Evolutionary conservation across 2,113 vertebrate genomes (phyloP).

Genomic region (Drymodes brunneopygia): DNA sequence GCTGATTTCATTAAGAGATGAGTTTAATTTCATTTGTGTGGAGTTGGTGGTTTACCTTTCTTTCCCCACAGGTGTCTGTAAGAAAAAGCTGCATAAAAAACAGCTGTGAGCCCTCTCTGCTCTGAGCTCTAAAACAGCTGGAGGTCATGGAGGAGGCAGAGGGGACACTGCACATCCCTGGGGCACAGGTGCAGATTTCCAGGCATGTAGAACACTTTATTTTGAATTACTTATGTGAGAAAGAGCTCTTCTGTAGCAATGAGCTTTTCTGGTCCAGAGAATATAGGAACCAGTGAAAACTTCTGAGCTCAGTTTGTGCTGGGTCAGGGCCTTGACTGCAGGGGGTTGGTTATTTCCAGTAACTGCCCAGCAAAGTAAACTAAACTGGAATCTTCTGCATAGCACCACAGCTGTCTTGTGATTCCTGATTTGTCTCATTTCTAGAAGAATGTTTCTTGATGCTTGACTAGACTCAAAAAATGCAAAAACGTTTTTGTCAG

Average conservation of each 20-base stretch:
- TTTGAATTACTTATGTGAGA: neutral
- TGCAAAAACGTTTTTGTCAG: neutral
- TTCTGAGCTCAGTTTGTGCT: neutral
- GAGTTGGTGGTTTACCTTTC: neutral
- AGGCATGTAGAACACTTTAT: neutral
- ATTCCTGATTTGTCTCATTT: neutral
- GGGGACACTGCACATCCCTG: neutral
- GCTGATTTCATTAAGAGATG: neutral
- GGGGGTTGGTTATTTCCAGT: fast-evolving
- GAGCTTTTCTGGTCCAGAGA: neutral
- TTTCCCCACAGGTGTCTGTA: neutral
- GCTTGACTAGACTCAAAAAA: neutral
- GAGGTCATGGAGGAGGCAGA: neutral
- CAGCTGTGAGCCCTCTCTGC: neutral
- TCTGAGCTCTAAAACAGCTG: neutral
- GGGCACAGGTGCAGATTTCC: neutral
- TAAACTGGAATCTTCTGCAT: neutral
- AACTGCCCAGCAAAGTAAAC: neutral
- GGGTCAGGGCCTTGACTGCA: neutral
- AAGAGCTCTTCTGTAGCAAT: neutral
- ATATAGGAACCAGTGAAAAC: neutral
- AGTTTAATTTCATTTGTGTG: neutral
- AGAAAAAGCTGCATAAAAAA: neutral
- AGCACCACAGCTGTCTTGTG: neutral
- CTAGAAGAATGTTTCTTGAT: neutral